These are phyloP conservation scores for Acrocyrtus sp. DNA, from an alignment of 2,888 invertebrate species.

Conservation along the genomic window DNA sequence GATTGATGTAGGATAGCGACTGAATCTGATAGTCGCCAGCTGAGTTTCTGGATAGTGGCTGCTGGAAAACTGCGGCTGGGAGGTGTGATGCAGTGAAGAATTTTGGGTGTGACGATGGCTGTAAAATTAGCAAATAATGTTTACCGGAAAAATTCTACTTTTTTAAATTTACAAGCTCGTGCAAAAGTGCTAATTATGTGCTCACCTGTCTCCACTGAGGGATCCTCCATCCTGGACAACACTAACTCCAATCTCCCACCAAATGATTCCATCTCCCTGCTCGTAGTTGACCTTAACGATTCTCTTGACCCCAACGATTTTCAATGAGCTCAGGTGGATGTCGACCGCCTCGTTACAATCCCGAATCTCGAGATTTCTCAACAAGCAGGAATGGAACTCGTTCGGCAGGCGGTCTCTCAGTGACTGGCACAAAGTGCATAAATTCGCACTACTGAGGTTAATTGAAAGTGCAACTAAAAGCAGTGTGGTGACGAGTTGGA, in stretches of 20 bases:
- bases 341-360: constrained; percentile 15
- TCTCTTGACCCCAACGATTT: constrained; percentile 17
- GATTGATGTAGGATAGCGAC: constrained; percentile 8
- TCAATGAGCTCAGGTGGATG: neutral
- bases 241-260: constrained; percentile 18
- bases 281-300: constrained; percentile 29
- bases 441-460: constrained; percentile 4
- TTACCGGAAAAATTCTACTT: no score
- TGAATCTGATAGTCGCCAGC: constrained; percentile 26
- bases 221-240: constrained; percentile 11
- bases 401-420: constrained; percentile 1
- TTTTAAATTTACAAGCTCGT: no score
- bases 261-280: neutral
- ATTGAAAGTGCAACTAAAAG: no score
- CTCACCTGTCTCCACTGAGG: neutral
- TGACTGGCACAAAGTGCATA: constrained; percentile 19
- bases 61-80: no score
- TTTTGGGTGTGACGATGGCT: constrained; percentile 21
- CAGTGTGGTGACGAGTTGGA: no score
- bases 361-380: constrained; percentile 16
- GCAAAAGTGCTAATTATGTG: no score
- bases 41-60: no score
- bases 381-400: constrained; percentile 21
- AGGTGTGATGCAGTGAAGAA: no score
- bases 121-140: neutral